Conservation (phyloP, 2,113 vertebrate species). For the Ariopsis seemanni region DNA sequence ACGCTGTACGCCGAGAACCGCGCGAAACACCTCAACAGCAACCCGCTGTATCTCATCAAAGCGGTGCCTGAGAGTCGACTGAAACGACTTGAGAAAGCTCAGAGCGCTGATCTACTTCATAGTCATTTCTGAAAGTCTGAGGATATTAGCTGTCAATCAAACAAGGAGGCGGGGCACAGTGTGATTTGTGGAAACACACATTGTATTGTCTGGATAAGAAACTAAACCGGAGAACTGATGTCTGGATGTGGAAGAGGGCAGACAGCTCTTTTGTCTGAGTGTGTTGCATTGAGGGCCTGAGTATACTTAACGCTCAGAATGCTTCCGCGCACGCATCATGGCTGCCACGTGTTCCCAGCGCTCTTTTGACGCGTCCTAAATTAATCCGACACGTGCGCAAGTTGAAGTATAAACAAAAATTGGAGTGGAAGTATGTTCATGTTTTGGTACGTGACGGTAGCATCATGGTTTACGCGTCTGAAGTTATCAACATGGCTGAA, state of each 20-base stretch:
- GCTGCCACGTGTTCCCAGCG: too few relatives aligned
- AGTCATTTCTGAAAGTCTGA: neutral
- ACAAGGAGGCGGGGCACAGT: neutral
- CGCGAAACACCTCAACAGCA: neutral
- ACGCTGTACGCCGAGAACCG: neutral
- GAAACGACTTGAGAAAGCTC: neutral
- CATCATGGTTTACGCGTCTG: too few relatives aligned
- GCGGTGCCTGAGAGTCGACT: neutral
- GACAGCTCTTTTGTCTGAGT: neutral
- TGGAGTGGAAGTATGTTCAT: too few relatives aligned
- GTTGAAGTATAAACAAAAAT: too few relatives aligned
- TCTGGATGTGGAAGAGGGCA: neutral
- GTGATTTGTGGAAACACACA: neutral
- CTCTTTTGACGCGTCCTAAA: too few relatives aligned
- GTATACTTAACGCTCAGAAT: too few relatives aligned
- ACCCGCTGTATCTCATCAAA: neutral
- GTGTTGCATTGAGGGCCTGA: too few relatives aligned
- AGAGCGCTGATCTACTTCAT: neutral
- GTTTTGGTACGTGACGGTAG: too few relatives aligned
- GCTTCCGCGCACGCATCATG: too few relatives aligned
- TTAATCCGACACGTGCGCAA: too few relatives aligned
- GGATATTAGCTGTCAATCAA: neutral
- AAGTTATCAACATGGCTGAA: too few relatives aligned
- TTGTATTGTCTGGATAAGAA: too few relatives aligned
- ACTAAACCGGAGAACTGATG: neutral